Percentiles rank a stretch among this genome's conserved stretches.
Conservation (phyloP, 2,888 invertebrate species). For the Bugula neritina region DNA sequence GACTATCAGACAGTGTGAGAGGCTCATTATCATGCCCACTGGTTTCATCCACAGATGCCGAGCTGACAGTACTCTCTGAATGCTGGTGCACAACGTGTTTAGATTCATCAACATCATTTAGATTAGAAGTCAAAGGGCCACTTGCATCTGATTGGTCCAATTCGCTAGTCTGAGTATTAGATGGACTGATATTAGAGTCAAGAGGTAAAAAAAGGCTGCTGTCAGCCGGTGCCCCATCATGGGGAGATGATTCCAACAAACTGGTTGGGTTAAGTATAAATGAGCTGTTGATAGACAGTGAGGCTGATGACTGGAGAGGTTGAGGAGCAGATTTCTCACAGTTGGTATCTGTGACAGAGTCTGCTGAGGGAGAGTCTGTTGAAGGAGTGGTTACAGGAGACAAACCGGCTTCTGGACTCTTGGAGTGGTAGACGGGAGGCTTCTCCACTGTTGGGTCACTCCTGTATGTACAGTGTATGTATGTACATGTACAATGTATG, state of each 20-base stretch:
- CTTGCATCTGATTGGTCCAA: too few relatives aligned
- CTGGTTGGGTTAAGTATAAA: background rate
- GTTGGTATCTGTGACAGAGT: background rate
- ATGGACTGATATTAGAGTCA: too few relatives aligned
- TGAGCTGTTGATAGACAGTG: background rate
- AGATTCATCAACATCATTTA: too few relatives aligned
- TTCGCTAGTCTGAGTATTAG: too few relatives aligned
- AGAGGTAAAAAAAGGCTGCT: too few relatives aligned
- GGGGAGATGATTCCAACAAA: background rate
- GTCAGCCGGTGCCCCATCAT: too few relatives aligned
- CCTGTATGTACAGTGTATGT: too few relatives aligned
- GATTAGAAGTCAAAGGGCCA: too few relatives aligned
- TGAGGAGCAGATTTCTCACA: background rate
- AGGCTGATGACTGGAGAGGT: background rate
- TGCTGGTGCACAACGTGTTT: background rate
- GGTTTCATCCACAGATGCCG: background rate
- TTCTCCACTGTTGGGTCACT: slow-evolving; percentile 2
- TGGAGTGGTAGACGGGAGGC: slow-evolving; percentile 13
- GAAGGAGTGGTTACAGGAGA: too few relatives aligned
- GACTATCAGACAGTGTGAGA: too few relatives aligned
- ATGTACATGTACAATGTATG: too few relatives aligned
- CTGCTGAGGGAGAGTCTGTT: background rate
- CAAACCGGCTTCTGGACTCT: background rate
- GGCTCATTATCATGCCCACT: background rate
- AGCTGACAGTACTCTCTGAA: background rate